These are phyloP conservation scores for Catharus ustulatus DNA, from an alignment of 2,797 vertebrate genomes.

Conservation along the genomic window DNA sequence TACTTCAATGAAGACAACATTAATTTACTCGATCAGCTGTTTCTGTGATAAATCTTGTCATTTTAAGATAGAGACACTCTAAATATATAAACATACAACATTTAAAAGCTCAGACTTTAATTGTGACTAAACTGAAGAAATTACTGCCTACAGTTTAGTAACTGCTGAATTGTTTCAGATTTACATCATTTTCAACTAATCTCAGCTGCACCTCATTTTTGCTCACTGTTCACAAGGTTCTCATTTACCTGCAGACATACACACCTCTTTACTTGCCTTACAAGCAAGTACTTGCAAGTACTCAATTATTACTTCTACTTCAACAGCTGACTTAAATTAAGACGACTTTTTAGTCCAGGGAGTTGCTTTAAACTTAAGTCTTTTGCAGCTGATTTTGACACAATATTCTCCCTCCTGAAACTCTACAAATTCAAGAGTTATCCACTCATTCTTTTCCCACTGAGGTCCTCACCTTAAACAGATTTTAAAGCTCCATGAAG, in stretches of 20 bases:
- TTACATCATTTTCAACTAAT: background rate
- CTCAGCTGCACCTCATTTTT: constrained; percentile 32
- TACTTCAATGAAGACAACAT: background rate
- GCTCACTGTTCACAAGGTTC: background rate
- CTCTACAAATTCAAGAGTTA: background rate
- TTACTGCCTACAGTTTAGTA: background rate
- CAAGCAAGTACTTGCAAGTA: constrained; percentile 31
- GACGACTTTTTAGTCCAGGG: background rate
- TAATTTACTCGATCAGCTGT: background rate
- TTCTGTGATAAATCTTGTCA: background rate
- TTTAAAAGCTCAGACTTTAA: background rate
- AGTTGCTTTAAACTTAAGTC: background rate
- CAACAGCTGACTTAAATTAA: background rate
- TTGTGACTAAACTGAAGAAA: background rate
- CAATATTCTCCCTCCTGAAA: background rate
- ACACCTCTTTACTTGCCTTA: background rate
- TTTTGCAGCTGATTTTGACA: background rate
- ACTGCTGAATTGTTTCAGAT: background rate
- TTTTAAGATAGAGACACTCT: background rate
- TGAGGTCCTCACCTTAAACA: background rate
- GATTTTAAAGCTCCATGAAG: background rate
- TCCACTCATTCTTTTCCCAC: background rate
- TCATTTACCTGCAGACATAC: background rate
- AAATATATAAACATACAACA: background rate
- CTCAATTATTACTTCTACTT: background rate